Conservation (phyloP, 2,888 invertebrate species). For the Vannuccia rotundouncinata region DNA sequence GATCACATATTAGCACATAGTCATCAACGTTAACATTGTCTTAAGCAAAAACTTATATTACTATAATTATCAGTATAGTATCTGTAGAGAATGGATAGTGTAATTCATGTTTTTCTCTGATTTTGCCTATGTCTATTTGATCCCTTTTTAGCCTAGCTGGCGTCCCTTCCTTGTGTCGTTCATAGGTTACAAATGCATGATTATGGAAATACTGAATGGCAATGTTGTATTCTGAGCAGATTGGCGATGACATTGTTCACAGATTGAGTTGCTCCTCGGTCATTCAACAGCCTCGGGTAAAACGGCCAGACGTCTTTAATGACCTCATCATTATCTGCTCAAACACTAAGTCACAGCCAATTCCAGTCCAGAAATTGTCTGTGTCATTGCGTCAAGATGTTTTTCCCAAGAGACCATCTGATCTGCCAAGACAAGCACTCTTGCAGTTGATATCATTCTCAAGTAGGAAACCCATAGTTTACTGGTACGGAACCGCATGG, state of each 20-base stretch:
- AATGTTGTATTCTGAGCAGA: slow-evolving; percentile 22
- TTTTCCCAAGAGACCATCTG: too few relatives aligned
- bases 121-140: slow-evolving; percentile 36
- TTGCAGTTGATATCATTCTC: too few relatives aligned
- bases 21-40: slow-evolving; percentile 30
- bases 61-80: slow-evolving; percentile 1
- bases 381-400: too few relatives aligned
- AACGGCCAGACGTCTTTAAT: not conserved
- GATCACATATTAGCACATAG: not conserved
- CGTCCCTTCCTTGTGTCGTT: slow-evolving; percentile 41
- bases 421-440: too few relatives aligned
- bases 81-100: slow-evolving; percentile 16
- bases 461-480: too few relatives aligned
- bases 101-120: slow-evolving; percentile 30
- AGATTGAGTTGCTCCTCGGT: slow-evolving; percentile 19
- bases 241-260: slow-evolving; percentile 6
- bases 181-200: slow-evolving; percentile 35
- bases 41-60: not conserved
- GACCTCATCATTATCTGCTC: slow-evolving; percentile 4
- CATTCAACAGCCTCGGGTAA: not conserved
- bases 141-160: slow-evolving; percentile 39
- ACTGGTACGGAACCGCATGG: too few relatives aligned
- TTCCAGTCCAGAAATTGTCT: too few relatives aligned
- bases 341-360: slow-evolving; percentile 3
- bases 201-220: not conserved